Base-by-base conservation (phyloP, 1,140 invertebrate genomes). In the Caenorhabditis latens region DNA sequence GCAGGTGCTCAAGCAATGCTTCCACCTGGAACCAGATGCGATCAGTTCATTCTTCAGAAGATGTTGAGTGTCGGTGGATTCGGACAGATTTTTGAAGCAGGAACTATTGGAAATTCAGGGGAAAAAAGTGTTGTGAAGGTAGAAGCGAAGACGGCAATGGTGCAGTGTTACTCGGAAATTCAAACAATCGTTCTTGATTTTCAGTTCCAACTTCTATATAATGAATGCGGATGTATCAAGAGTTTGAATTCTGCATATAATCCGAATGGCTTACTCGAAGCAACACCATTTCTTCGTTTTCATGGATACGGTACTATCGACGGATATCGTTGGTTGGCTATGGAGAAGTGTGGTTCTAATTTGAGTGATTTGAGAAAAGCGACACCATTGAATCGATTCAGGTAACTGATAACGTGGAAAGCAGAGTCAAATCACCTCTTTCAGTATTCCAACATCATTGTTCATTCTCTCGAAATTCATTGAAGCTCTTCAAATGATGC, bases 31-130 rank as follows among this genome's bases (percentile, higher is more conserved):
- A 79, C 71, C 13, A 50, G 8, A 79, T 79, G 71, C n/a, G 71
- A 79, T 79, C 46, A 53, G 14, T 79, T 88, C 83, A 86, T 84
- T 82, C 94, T 93, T 48, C 43, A 71, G n/a, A 63, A 84, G 48
- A 61, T 63, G 82, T 50, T 84, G 48, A 84, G 58, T 55, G 24
- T 24, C 32, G 83, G 46, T 14, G 65, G 57, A 42, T 53, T 90
- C 71, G 16, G 55, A 82, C 79, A 82, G 40, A 53, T 55, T 57
- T 85, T 83, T 42, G 40, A 84, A 71, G 42, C 48, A 42, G 14
- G 48, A 19, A 42, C 82, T 7, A 57, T 57, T n/a, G 71, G 71
- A 24, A 79, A 50, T 79, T 14, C 71, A 4, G 50, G 46, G 13
- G 71, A 79, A n/a, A 79, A 50, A 50, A 50, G 71, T 79, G 71